phyloP scores from a whole-genome alignment of 2,797 vertebrate genomes.

The Champsocephalus esox region DNA sequence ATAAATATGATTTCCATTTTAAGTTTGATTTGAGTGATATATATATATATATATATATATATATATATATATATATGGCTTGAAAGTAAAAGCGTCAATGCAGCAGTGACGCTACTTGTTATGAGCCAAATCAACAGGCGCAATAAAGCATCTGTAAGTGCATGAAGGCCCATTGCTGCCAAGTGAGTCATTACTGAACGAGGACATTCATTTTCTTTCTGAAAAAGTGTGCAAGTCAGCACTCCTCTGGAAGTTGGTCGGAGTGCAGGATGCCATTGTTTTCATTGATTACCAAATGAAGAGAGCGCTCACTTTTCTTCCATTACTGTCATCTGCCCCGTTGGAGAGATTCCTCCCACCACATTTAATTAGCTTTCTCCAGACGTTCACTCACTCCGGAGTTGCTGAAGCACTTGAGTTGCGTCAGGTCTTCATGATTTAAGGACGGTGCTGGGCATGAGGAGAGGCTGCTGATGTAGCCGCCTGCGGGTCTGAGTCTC shows the following conservation, averaged over 20 bases:
- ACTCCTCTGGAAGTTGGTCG: conserved; percentile 33
- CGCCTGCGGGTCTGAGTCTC: conserved; percentile 60
- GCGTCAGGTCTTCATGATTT: conserved; percentile 65
- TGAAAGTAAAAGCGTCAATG: not conserved
- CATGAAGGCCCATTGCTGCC: conserved; percentile 9
- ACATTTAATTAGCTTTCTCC: conserved; percentile 66
- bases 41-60: too few species aligned
- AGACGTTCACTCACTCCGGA: conserved; percentile 9
- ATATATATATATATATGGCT: too few species aligned
- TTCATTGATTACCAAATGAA: conserved; percentile 65
- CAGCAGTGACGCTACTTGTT: not conserved
- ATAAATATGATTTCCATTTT: conserved; percentile 1
- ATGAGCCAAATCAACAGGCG: conserved; percentile 1
- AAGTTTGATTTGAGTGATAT: not conserved
- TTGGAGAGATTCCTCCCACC: conserved; percentile 42
- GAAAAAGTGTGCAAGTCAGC: conserved; percentile 54
- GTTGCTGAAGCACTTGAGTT: conserved; percentile 44
- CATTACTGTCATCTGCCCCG: conserved; percentile 53
- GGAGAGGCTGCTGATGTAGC: conserved; percentile 64
- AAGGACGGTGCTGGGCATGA: conserved; percentile 44
- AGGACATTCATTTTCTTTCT: conserved; percentile 44
- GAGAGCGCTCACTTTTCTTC: conserved; percentile 43
- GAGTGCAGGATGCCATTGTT: conserved; percentile 45
- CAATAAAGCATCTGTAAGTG: conserved; percentile 21
- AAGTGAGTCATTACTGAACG: conserved; percentile 27